Base-by-base conservation (phyloP, 2,888 invertebrate species). In the Falcaria lacertinaria region DNA sequence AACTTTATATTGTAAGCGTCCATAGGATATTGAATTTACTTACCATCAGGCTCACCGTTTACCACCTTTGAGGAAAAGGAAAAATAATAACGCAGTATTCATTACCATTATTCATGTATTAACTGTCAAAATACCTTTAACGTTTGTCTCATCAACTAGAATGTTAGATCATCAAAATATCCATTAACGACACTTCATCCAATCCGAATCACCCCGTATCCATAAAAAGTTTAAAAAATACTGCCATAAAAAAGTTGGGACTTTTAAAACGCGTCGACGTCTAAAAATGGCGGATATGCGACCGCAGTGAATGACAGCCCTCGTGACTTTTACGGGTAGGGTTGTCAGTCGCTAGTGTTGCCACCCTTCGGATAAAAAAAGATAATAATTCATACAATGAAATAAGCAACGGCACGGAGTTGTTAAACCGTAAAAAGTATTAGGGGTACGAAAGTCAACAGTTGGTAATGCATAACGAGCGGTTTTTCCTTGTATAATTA, bases 361-460 rank as follows among this genome's bases (percentile, higher is more conserved):
- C 54, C 72, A 70, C 80, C 80, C 79, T 68, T 66, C 68, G 14
- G 37, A 64, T 68, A 68, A 77, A 80, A 74, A 74, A 66, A 64
- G 69, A 74, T 72, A 81, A 83, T 84, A 82, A 83, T 84, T 80
- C 83, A 79, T 73, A 74, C 76, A 80, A 85, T 74, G 76, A 83
- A 87, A 87, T 87, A 88, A 87, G 78, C 82, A 81, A 86, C 80
- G 86, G 82, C 82, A 83, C 84, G 81, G 82, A 86, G 81, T 85
- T 85, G 88, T 88, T 88, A 88, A 87, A 86, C 83, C 87, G 88
- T 88, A 86, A 89, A 88, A 82, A 85, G 86, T 87, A 87, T 82
- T 84, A 68, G 85, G 84, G 81, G 69, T 73, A 62, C 58, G 65
- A 79, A 78, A 88, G 87, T 88, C 89, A 88, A 89, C 76, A 74